These are phyloP conservation scores for Branchinecta lindahli DNA, from an alignment of 1,140 invertebrate genomes.

Conservation along the genomic window DNA sequence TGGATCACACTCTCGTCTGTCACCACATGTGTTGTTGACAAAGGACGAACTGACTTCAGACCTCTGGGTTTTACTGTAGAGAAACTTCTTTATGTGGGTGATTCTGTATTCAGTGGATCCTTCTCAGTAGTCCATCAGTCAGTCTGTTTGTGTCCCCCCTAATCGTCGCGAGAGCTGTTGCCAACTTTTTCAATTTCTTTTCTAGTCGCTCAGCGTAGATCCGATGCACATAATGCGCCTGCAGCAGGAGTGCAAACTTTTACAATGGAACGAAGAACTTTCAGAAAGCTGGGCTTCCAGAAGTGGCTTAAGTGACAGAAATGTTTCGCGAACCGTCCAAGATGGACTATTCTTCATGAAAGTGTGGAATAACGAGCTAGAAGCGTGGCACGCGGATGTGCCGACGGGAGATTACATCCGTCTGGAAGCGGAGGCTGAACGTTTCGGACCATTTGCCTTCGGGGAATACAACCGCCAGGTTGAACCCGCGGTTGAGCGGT, in stretches of 20 bases:
- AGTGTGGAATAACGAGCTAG: not conserved
- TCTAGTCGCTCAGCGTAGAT: not conserved
- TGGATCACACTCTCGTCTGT: too few relatives aligned
- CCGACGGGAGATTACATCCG: not conserved
- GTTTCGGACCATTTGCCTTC: not conserved
- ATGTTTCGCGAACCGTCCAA: not conserved
- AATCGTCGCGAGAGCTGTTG: too few relatives aligned
- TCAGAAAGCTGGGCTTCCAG: not conserved
- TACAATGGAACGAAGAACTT: not conserved
- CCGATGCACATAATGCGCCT: not conserved
- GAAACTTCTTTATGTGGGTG: too few relatives aligned
- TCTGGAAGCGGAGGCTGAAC: not conserved
- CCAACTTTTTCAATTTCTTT: not conserved
- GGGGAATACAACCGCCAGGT: not conserved
- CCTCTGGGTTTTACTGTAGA: too few relatives aligned
- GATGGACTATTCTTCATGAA: slow-evolving; percentile 1
- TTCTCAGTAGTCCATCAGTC: too few relatives aligned
- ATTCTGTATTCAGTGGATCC: too few relatives aligned
- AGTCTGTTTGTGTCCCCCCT: too few relatives aligned
- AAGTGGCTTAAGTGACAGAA: not conserved
- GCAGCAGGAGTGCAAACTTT: not conserved
- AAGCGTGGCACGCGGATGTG: not conserved
- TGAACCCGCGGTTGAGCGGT: not conserved
- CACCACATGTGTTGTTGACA: too few relatives aligned
- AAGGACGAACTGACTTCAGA: too few relatives aligned